Conservation (phyloP, 2,113 vertebrate genomes). For the Dasyornis broadbenti region DNA sequence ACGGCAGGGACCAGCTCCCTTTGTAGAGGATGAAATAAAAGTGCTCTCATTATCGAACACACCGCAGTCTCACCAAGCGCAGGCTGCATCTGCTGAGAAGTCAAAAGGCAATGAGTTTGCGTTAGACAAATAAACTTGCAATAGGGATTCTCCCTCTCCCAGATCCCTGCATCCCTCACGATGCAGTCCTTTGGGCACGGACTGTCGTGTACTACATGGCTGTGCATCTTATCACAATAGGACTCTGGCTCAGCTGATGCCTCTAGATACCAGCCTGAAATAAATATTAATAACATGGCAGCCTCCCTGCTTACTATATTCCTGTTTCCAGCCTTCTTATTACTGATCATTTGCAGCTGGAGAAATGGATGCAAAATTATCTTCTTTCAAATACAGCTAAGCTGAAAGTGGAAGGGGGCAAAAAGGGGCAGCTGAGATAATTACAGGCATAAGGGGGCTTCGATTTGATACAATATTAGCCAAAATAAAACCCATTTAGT, state of each 20-base stretch:
- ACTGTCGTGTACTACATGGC: not conserved
- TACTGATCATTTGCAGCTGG: not conserved
- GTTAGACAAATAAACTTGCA: not conserved
- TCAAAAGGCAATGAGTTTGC: not conserved
- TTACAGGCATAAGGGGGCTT: not conserved
- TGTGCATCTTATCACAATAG: not conserved
- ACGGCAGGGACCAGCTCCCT: not conserved
- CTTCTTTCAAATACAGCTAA: not conserved
- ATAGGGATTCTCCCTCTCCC: not conserved
- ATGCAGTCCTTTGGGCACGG: not conserved
- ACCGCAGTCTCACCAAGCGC: rapidly evolving
- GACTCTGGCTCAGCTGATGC: not conserved
- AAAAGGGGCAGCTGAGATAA: not conserved
- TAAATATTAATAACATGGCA: not conserved
- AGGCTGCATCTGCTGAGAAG: not conserved
- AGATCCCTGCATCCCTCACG: not conserved
- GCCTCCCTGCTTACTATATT: not conserved
- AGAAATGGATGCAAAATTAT: not conserved
- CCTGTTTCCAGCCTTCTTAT: not conserved
- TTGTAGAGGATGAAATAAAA: not conserved
- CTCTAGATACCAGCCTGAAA: not conserved
- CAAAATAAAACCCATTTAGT: not conserved
- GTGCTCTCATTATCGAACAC: not conserved
- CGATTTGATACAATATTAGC: not conserved
- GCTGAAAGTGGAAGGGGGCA: not conserved